A percentile compares a stretch with the other conserved stretches of the same genome.
These are phyloP conservation scores for Tenrec ecaudatus DNA, from an alignment of 2,113 vertebrate species.

Conservation along the genomic window DNA sequence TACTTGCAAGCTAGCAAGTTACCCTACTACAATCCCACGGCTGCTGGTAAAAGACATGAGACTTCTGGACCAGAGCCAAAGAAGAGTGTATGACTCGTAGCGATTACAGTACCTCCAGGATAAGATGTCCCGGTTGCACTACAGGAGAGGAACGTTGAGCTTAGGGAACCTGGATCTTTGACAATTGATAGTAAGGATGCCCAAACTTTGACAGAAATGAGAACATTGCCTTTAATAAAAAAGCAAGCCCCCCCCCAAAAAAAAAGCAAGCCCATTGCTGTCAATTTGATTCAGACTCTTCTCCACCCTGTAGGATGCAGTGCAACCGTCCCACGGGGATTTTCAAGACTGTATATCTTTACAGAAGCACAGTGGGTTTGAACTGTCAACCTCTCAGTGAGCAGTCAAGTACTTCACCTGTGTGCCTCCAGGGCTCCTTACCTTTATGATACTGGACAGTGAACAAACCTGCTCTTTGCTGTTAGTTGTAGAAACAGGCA, in stretches of 20 bases:
- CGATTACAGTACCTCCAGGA: neutral
- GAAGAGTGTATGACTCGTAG: neutral
- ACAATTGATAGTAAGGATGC: neutral
- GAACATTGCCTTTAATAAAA: neutral
- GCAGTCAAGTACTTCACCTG: neutral
- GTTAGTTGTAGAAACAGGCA: slow-evolving; percentile 7
- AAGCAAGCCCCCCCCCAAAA: too few species aligned
- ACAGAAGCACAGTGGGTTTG: neutral
- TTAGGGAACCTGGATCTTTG: slow-evolving; percentile 17
- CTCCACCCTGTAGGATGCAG: neutral
- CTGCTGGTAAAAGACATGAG: neutral
- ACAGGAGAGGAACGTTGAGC: neutral
- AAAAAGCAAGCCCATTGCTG: neutral
- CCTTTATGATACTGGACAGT: neutral
- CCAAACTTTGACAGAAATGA: neutral
- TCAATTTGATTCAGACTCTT: neutral
- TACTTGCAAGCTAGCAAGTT: neutral
- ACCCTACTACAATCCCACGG: neutral
- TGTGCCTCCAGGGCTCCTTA: neutral
- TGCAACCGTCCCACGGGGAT: neutral
- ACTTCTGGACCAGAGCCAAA: slow-evolving; percentile 40
- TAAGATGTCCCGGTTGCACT: neutral
- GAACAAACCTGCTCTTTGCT: neutral
- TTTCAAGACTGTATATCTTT: neutral
- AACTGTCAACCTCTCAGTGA: neutral